Evolutionary conservation across 2,888 invertebrate species (phyloP).

Genomic region (Harpalus rubripes): DNA sequence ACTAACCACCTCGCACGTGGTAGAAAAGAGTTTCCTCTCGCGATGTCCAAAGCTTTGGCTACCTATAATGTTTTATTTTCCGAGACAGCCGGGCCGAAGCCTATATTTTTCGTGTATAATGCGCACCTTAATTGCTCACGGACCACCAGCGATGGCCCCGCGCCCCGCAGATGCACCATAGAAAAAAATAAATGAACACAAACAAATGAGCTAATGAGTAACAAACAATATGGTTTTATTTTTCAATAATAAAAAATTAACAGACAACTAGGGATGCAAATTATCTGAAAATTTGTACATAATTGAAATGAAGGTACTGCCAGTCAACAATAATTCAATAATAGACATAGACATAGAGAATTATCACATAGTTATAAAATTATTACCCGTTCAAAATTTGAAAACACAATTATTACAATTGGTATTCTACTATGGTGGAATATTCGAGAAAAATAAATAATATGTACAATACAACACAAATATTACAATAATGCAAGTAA

Average conservation of each 20-base stretch:
- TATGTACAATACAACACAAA: no score
- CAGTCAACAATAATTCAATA: not conserved
- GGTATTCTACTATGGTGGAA: no score
- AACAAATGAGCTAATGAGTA: conserved; percentile 68
- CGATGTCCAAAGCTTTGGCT: conserved; percentile 17
- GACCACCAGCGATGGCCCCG: conserved; percentile 72
- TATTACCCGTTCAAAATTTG: no score
- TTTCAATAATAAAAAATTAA: conserved; percentile 66
- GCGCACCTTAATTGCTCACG: conserved; percentile 74
- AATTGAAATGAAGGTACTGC: conserved; percentile 32
- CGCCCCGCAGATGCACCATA: conserved; percentile 58
- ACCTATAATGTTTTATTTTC: conserved; percentile 66
- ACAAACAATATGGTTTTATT: conserved; percentile 70
- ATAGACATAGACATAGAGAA: not conserved
- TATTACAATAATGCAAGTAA: no score
- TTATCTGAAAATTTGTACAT: conserved; percentile 67
- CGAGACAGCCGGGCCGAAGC: conserved; percentile 64
- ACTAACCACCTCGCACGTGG: conserved; percentile 10
- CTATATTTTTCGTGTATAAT: conserved; percentile 74
- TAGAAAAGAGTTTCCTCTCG: conserved; percentile 15
- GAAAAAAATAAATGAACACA: conserved; percentile 70
- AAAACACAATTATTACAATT: no score
- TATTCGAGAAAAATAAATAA: no score
- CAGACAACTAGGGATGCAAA: conserved; percentile 59
- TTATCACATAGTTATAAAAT: no score